Evolutionary conservation across 1,140 invertebrate genomes (phyloP).

Genomic region (Calliopsis andreniformis): DNA sequence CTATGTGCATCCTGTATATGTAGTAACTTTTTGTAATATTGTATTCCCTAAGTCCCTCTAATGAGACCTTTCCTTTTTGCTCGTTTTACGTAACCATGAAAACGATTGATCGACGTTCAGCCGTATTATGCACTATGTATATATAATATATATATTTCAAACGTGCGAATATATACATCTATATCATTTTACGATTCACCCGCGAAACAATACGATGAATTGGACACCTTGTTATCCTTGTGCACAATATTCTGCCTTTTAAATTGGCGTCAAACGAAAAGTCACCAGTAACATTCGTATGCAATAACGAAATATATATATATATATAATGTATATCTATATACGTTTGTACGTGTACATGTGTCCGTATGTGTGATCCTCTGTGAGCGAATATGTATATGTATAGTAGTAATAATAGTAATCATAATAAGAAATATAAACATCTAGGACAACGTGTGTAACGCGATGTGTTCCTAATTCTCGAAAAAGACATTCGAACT

Average conservation of each 20-base stretch:
- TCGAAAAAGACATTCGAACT: slow-evolving; percentile 48
- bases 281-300: slow-evolving; percentile 32
- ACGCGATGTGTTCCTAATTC: slow-evolving; percentile 49
- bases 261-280: background rate
- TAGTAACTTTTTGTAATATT: too few relatives aligned
- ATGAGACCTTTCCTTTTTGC: too few relatives aligned
- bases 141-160: background rate
- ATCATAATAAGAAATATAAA: slow-evolving; percentile 53
- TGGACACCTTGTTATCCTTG: background rate
- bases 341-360: slow-evolving; percentile 39
- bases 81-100: too few relatives aligned
- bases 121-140: background rate
- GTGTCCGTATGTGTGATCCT: too few relatives aligned
- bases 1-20: too few relatives aligned
- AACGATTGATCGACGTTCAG: slow-evolving; percentile 28
- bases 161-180: slow-evolving; percentile 27
- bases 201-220: slow-evolving; percentile 35
- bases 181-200: slow-evolving; percentile 41
- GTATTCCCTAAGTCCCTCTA: too few relatives aligned
- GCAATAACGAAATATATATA: slow-evolving; percentile 35
- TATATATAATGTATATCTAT: slow-evolving; percentile 23
- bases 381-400: too few relatives aligned
- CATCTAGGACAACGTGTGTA: slow-evolving; percentile 58
- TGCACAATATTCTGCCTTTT: slow-evolving; percentile 25
- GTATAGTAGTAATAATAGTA: slow-evolving; percentile 59